A percentile compares a stretch with the other conserved stretches of the same genome.
phyloP scores from a whole-genome alignment of 2,113 vertebrate genomes.

The Callaeas wilsoni region DNA sequence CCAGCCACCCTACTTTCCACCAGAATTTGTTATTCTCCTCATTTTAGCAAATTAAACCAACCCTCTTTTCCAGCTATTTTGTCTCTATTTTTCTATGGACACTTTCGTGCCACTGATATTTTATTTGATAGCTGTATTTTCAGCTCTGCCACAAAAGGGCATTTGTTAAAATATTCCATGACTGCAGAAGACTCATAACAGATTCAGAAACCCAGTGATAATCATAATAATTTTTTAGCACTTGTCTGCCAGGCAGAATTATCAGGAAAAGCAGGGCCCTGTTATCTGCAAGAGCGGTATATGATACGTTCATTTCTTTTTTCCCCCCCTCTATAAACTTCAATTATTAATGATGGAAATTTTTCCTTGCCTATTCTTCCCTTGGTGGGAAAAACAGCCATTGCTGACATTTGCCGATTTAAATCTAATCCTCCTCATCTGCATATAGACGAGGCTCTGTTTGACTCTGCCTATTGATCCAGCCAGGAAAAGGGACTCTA shows the following conservation, averaged over 20 bases:
- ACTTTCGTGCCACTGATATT: not conserved
- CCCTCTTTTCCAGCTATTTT: not conserved
- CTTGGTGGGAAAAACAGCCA: constrained; percentile 31
- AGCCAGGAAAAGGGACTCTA: constrained; percentile 14
- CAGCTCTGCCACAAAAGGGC: not conserved
- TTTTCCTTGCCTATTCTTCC: constrained; percentile 11
- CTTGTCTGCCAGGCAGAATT: constrained; percentile 29
- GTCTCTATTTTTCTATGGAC: not conserved
- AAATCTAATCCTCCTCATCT: constrained; percentile 56
- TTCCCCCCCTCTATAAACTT: not conserved
- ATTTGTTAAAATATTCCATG: constrained; percentile 17
- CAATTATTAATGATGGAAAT: constrained; percentile 61
- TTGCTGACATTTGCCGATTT: constrained; percentile 19
- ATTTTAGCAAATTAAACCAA: not conserved
- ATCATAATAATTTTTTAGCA: constrained; percentile 46
- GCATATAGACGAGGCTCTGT: constrained; percentile 30
- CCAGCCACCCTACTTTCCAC: not conserved
- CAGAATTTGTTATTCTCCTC: not conserved
- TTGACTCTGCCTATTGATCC: constrained; percentile 50
- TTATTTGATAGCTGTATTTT: not conserved
- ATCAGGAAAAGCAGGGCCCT: not conserved
- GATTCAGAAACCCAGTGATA: constrained; percentile 20
- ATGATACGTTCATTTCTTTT: not conserved
- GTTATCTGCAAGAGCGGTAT: not conserved
- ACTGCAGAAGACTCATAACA: constrained; percentile 16